These are phyloP conservation scores for Lasioglossum baleicum DNA, from an alignment of 1,140 invertebrate genomes.

Conservation along the genomic window DNA sequence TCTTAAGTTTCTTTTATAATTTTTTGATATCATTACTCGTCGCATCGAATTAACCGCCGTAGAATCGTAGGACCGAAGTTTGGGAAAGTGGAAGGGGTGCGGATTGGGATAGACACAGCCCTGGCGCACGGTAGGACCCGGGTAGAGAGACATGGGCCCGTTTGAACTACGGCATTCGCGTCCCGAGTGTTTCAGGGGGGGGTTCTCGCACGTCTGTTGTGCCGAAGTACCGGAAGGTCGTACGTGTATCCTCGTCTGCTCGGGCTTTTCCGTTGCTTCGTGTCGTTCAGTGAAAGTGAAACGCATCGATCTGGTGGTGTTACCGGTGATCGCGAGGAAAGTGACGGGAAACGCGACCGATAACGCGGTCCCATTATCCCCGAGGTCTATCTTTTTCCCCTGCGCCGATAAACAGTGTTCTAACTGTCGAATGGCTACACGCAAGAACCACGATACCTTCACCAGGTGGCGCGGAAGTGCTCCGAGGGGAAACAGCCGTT, in stretches of 20 bases:
- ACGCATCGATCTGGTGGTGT: no score
- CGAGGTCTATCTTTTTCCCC: conserved; percentile 9
- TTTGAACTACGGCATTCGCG: conserved; percentile 57
- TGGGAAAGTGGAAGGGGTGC: background rate
- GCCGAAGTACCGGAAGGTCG: conserved; percentile 3
- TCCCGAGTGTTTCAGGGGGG: conserved; percentile 58
- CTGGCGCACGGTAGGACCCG: conserved; percentile 44
- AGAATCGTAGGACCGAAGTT: background rate
- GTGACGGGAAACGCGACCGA: background rate
- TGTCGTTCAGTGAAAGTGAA: conserved; percentile 51
- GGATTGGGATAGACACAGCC: background rate
- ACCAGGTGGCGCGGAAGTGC: conserved; percentile 52
- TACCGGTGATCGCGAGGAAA: no score
- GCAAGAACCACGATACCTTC: background rate
- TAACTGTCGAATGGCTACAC: background rate
- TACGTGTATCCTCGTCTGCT: background rate
- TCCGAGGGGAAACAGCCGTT: background rate
- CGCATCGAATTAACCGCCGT: no score
- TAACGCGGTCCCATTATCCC: background rate
- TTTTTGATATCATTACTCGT: no score
- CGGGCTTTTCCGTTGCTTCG: background rate
- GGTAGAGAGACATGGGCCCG: conserved; percentile 54
- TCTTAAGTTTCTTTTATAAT: no score
- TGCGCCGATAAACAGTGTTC: conserved; percentile 15
- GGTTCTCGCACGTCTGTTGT: conserved; percentile 40